A percentile compares a stretch with the other conserved stretches of the same genome.
These are phyloP conservation scores for Harlomillsia oculata DNA, from an alignment of 1,140 invertebrate genomes.

Conservation along the genomic window DNA sequence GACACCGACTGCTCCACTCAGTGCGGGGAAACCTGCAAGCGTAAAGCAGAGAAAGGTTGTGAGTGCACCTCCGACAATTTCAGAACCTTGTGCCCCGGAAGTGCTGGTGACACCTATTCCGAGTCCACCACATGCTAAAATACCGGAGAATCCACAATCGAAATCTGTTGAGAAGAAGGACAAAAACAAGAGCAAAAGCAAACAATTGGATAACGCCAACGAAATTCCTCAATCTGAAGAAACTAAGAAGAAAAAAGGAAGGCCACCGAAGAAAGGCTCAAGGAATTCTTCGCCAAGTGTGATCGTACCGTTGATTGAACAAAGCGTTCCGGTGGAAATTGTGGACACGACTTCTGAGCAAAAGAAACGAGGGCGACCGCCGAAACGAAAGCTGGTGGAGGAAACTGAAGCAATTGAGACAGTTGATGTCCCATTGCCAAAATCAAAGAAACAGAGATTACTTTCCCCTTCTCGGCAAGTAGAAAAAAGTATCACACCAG, in stretches of 20 bases:
- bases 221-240: too few relatives aligned
- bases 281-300: not conserved
- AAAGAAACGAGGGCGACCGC: constrained; percentile 12
- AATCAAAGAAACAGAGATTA: too few relatives aligned
- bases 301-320: constrained; percentile 7
- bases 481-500: too few relatives aligned
- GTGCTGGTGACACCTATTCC: not conserved
- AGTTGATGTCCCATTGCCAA: too few relatives aligned
- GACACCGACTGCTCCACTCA: not conserved
- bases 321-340: constrained; percentile 2
- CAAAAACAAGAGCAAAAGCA: not conserved
- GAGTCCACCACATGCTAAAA: not conserved
- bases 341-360: not conserved
- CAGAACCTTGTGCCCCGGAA: constrained; percentile 1
- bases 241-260: constrained; percentile 6
- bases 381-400: constrained; percentile 1
- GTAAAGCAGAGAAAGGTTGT: constrained; percentile 17
- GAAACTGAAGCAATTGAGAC: too few relatives aligned
- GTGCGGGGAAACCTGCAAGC: constrained; percentile 17
- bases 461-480: too few relatives aligned
- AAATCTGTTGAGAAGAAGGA: not conserved
- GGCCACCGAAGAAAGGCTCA: not conserved
- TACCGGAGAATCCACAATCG: not conserved
- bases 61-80: constrained; percentile 19
- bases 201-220: too few relatives aligned